Evolutionary conservation across 2,888 invertebrate genomes (phyloP).

Genomic region (Zhuqinia jingwanae): DNA sequence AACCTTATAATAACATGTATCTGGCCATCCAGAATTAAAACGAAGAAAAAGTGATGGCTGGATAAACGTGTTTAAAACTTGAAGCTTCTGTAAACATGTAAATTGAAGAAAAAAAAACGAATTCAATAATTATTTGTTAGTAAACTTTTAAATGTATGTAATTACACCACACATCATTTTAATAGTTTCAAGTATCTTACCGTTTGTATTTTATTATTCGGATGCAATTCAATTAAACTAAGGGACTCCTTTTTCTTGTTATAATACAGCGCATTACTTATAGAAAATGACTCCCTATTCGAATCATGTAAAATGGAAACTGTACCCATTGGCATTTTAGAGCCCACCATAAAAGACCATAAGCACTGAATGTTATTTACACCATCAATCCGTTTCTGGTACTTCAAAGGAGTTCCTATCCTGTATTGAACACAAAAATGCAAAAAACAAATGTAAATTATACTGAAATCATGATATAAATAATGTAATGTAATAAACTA

Average conservation of each 20-base stretch:
- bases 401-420: constrained; percentile 32
- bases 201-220: constrained; percentile 74
- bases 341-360: constrained; percentile 71
- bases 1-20: constrained; percentile 80
- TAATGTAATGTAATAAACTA: no score
- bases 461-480: no score
- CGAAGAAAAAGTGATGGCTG: constrained; percentile 73
- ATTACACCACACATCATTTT: no score
- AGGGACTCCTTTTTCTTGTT: constrained; percentile 68
- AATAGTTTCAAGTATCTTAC: constrained; percentile 40
- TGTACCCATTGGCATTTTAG: constrained; percentile 69
- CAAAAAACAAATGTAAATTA: no score
- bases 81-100: constrained; percentile 75
- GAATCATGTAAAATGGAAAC: constrained; percentile 72
- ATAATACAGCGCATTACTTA: constrained; percentile 67
- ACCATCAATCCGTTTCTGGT: constrained; percentile 56
- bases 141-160: not conserved
- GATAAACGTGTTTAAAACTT: constrained; percentile 77
- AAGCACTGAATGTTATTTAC: constrained; percentile 12
- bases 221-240: constrained; percentile 74
- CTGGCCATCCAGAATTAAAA: constrained; percentile 77
- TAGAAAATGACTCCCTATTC: constrained; percentile 63
- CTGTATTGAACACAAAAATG: not conserved
- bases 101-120: no score
- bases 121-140: not conserved